Evolutionary conservation across 2,888 invertebrate species (phyloP).

Genomic region (Tiliacea aurago): DNA sequence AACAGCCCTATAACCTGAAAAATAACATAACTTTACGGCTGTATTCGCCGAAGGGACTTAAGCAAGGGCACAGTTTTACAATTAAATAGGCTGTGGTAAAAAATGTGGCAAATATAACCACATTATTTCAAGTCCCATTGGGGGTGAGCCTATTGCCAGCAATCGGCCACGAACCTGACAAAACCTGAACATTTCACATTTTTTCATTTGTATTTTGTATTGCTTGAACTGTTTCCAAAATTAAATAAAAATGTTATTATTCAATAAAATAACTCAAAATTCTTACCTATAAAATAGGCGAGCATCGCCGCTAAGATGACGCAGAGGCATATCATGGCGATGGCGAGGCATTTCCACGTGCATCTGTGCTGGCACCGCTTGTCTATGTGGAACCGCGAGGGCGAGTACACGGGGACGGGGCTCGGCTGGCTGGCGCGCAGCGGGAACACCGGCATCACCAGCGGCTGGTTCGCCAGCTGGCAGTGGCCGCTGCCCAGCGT

Average conservation of each 20-base stretch:
- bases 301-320: slow-evolving; percentile 98
- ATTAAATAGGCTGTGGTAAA: neutral
- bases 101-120: neutral
- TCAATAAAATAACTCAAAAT: neutral
- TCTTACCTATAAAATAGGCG: slow-evolving; percentile 98
- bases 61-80: neutral
- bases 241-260: neutral
- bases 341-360: slow-evolving; percentile 99
- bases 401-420: slow-evolving; percentile 94
- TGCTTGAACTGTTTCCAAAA: too few relatives aligned
- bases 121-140: neutral
- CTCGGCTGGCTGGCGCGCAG: slow-evolving; percentile 96
- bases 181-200: neutral
- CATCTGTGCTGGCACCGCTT: slow-evolving; percentile 98
- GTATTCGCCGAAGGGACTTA: too few relatives aligned
- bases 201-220: too few relatives aligned
- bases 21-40: neutral
- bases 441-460: slow-evolving; percentile 97
- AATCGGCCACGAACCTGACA: neutral
- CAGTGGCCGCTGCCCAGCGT: slow-evolving; percentile 92
- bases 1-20: neutral
- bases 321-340: slow-evolving; percentile 97
- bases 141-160: neutral
- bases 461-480: slow-evolving; percentile 93
- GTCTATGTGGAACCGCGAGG: slow-evolving; percentile 98